These are phyloP conservation scores for Eolophus roseicapilla DNA, from an alignment of 2,113 vertebrate species.

Conservation along the genomic window DNA sequence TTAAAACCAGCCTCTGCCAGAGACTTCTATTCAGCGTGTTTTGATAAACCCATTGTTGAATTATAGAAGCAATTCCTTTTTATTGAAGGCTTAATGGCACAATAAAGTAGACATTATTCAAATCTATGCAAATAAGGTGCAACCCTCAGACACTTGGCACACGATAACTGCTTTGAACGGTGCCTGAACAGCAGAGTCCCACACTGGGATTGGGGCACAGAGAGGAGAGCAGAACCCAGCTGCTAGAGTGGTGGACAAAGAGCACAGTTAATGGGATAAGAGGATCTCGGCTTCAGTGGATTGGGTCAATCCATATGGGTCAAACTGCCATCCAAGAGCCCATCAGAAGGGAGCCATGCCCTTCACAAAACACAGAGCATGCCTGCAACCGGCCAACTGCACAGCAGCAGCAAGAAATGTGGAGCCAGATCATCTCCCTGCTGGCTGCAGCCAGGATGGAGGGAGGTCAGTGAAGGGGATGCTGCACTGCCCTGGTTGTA, in stretches of 20 bases:
- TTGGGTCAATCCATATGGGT: neutral
- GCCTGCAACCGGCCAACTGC: neutral
- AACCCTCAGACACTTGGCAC: neutral
- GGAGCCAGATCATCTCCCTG: neutral
- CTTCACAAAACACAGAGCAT: neutral
- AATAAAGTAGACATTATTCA: conserved; percentile 43
- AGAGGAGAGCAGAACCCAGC: neutral
- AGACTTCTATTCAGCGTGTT: neutral
- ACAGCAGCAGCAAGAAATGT: neutral
- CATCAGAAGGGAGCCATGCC: neutral
- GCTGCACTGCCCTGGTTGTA: neutral
- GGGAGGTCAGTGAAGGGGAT: neutral
- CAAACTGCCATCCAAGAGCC: neutral
- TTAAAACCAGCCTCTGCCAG: neutral
- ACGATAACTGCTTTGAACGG: neutral
- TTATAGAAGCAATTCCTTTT: conserved; percentile 16
- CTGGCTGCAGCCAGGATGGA: neutral
- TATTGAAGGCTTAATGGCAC: conserved; percentile 22
- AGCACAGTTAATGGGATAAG: rapidly evolving
- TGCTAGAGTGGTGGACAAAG: neutral
- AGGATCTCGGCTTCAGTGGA: neutral
- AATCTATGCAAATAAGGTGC: conserved; percentile 25
- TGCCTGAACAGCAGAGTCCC: neutral
- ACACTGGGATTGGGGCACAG: rapidly evolving
- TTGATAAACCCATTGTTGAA: neutral